Conservation (phyloP, 2,888 invertebrate species). For the Anaspis maculata region DNA sequence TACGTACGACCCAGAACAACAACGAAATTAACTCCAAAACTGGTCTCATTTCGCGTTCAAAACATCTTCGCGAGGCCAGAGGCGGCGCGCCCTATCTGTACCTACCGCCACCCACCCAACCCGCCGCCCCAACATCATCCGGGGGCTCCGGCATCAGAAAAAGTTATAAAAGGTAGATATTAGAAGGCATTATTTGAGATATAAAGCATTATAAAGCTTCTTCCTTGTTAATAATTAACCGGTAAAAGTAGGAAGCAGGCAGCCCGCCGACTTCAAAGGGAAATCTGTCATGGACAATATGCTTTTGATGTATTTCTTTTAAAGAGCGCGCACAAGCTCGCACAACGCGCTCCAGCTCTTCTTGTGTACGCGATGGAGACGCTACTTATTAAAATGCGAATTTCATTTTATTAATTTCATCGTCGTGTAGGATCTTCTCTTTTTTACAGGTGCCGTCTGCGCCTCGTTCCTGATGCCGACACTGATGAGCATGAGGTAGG, state of each 20-base stretch:
- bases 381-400: conserved; percentile 24
- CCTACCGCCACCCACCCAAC: too few species aligned
- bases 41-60: too few species aligned
- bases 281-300: conserved; percentile 40
- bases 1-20: too few species aligned
- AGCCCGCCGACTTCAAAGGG: conserved; percentile 40
- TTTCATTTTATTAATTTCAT: conserved; percentile 28
- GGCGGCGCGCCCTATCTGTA: too few species aligned
- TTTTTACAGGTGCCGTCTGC: too few species aligned
- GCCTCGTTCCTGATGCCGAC: too few species aligned
- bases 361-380: conserved; percentile 3
- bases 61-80: too few species aligned
- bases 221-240: conserved; percentile 41
- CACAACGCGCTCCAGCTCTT: too few species aligned
- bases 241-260: conserved; percentile 36
- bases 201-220: conserved; percentile 33
- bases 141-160: too few species aligned
- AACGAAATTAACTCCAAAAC: too few species aligned
- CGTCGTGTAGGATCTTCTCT: background rate
- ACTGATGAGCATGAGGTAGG: too few species aligned
- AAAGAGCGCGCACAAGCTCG: conserved; percentile 20
- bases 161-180: conserved; percentile 22
- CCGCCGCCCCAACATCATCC: too few species aligned
- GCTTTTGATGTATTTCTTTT: conserved; percentile 36
- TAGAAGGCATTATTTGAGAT: conserved; percentile 30